Base-by-base conservation (phyloP, 2,797 vertebrate species). In the Ceryle rudis region DNA sequence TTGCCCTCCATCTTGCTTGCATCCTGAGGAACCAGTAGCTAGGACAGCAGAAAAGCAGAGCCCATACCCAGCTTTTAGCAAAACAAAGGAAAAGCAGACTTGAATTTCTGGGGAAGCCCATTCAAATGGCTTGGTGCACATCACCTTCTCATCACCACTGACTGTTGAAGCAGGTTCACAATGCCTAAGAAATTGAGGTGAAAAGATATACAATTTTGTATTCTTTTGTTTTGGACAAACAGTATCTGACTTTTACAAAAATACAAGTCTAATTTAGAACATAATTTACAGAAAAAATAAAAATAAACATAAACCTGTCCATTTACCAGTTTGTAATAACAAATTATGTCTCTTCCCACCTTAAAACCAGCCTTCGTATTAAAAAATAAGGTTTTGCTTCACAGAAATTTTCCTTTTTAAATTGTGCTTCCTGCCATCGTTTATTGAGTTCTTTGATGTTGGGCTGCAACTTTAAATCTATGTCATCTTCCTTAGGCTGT, bases 361-460 rank as follows among this genome's bases (percentile, higher is more conserved):
- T 74, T 75, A 86, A 95, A 92, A 73, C 39, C 39, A 93, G 85
- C 81, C 81, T 96, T 97, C 70, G 95, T 90, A 69, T 84, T 97
- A 97, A 98, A 84, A 98, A 97, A 31, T 91, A 51, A 95, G 35
- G 20, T 97, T 94, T 91, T 96, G 44, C 90, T 96, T 82, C 80
- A 81, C 81, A 91, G 90, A 97, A 93, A 92, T 93, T 93, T 96
- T 97, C 92, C 84, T 91, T 84, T 90, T 75, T 57, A 89, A 88
- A 82, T 94, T 94, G 94, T 95, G 96, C 79, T 95, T 98, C 98
- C 98, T 98, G 97, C 90, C 35, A 91, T 93, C 95, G 89, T 98
- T 95, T 97, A 98, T 97, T 97, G 89, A 72, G n/a, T 97, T 93
- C 97, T 98, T 98, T 98, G 98, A 98, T 98, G 97, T 98, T 90